Conservation (phyloP, 1,140 invertebrate genomes). For the Cotesia vestalis region DNA sequence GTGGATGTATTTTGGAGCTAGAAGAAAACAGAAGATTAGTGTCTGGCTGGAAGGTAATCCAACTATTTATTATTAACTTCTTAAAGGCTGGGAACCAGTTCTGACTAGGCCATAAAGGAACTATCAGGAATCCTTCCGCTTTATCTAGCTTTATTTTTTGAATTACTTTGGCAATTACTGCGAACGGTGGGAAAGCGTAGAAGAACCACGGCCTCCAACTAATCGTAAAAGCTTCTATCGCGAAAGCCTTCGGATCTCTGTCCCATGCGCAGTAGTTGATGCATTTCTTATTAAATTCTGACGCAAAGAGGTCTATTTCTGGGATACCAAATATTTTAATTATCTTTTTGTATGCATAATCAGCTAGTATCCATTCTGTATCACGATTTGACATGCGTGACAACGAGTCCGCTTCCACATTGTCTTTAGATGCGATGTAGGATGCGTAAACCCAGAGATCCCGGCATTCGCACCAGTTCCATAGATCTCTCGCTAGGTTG, state of each 20-base stretch:
- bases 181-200: conserved; percentile 31
- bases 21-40: conserved; percentile 29
- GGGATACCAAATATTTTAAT: background rate
- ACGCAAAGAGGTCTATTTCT: conserved; percentile 17
- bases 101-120: conserved; percentile 31
- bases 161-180: conserved; percentile 15
- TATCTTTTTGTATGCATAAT: background rate
- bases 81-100: conserved; percentile 22
- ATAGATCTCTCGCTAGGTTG: background rate
- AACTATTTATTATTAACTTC: conserved; percentile 9
- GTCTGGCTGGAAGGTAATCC: conserved; percentile 32
- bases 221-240: conserved; percentile 35
- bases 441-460: conserved; percentile 1
- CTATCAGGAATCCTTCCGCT: conserved; percentile 17
- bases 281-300: background rate
- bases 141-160: conserved; percentile 27
- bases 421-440: conserved; percentile 16
- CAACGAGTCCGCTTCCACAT: background rate
- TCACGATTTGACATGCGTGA: background rate
- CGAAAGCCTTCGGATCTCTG: background rate
- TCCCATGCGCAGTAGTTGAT: background rate
- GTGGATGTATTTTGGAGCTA: conserved; percentile 23
- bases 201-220: conserved; percentile 21
- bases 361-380: background rate
- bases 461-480: background rate